Evolutionary conservation across 2,797 vertebrate species (phyloP).

Genomic region (Sebastes taczanowskii): DNA sequence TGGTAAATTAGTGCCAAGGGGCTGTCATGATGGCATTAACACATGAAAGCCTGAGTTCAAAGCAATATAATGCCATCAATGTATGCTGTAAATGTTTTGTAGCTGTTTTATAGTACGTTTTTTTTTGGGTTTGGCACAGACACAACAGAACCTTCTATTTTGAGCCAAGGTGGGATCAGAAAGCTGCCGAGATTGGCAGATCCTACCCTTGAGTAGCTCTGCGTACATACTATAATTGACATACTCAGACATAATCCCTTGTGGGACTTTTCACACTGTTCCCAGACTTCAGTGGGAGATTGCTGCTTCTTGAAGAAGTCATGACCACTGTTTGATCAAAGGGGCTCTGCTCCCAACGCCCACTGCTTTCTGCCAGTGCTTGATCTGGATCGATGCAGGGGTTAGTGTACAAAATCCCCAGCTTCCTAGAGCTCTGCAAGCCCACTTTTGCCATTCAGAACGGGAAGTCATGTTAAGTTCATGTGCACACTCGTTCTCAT

Average conservation of each 20-base stretch:
- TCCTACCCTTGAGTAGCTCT: slow-evolving; percentile 57
- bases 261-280: slow-evolving; percentile 68
- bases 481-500: slow-evolving; percentile 51
- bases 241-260: slow-evolving; percentile 71
- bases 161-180: slow-evolving; percentile 41
- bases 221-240: slow-evolving; percentile 76
- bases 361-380: slow-evolving; percentile 75
- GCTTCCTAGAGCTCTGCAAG: slow-evolving; percentile 63
- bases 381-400: slow-evolving; percentile 78
- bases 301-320: slow-evolving; percentile 75
- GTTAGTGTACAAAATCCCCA: slow-evolving; percentile 76
- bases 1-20: background rate
- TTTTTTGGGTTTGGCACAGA: slow-evolving; percentile 21
- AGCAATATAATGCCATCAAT: background rate
- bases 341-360: slow-evolving; percentile 71
- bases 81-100: background rate
- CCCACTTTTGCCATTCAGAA: slow-evolving; percentile 56
- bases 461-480: slow-evolving; percentile 78
- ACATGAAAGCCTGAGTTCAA: background rate
- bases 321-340: slow-evolving; percentile 82
- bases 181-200: slow-evolving; percentile 56
- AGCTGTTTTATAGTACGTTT: background rate
- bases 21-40: background rate
- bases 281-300: slow-evolving; percentile 74
- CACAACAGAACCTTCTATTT: slow-evolving; percentile 25